phyloP scores from a whole-genome alignment of 2,797 vertebrate genomes.

The Lepidocolaptes lacrymiger region DNA sequence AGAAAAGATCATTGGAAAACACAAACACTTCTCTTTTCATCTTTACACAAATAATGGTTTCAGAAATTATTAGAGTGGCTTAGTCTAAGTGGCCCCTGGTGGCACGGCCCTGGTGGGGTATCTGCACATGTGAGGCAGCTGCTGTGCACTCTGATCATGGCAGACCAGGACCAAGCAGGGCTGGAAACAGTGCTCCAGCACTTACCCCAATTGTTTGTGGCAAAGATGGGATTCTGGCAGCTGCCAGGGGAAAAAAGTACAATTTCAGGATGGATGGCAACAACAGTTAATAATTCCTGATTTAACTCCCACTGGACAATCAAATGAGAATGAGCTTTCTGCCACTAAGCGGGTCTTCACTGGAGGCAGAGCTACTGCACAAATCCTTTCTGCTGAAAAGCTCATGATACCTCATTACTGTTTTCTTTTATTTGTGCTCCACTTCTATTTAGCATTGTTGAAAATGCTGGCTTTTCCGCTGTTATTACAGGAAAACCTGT shows the following conservation, averaged over 20 bases:
- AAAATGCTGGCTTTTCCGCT: neutral
- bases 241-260: neutral
- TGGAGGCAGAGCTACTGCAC: neutral
- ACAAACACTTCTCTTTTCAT: neutral
- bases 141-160: neutral
- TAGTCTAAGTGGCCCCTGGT: neutral
- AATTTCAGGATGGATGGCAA: constrained; percentile 21
- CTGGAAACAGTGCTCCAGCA: constrained; percentile 1
- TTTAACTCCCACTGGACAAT: constrained; percentile 34
- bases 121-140: neutral
- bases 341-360: neutral
- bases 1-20: constrained; percentile 11
- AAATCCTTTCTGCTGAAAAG: constrained; percentile 23
- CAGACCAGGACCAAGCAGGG: neutral
- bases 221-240: constrained; percentile 44
- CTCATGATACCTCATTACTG: neutral
- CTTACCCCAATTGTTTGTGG: neutral
- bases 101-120: neutral
- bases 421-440: neutral
- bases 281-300: constrained; percentile 50
- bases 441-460: neutral
- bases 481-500: neutral
- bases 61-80: neutral
- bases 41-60: neutral
- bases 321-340: constrained; percentile 37